Conservation (phyloP, 2,888 invertebrate genomes). For the Gymnocheta viridis region DNA sequence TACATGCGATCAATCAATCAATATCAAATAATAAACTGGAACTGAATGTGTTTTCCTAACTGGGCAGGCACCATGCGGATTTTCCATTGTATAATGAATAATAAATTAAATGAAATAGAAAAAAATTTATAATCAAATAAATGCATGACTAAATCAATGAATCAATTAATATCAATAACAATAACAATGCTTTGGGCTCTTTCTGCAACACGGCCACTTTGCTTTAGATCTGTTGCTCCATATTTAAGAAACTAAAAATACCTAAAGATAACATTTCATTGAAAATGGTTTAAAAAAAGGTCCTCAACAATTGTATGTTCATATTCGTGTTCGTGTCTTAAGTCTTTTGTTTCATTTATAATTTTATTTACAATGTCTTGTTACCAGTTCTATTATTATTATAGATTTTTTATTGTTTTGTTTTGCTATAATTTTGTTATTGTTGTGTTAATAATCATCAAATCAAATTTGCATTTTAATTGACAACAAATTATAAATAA, state of each 20-base stretch:
- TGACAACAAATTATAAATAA: slow-evolving; percentile 68
- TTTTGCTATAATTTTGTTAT: slow-evolving; percentile 13
- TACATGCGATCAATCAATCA: slow-evolving; percentile 44
- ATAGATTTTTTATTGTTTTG: neutral
- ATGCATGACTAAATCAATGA: slow-evolving; percentile 63
- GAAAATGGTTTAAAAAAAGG: slow-evolving; percentile 11
- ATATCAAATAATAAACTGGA: slow-evolving; percentile 26
- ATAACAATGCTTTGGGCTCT: slow-evolving; percentile 46
- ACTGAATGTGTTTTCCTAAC: slow-evolving; percentile 29
- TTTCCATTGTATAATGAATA: slow-evolving; percentile 32
- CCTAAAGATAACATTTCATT: slow-evolving; percentile 33
- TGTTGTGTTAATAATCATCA: slow-evolving; percentile 58
- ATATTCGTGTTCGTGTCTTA: slow-evolving; percentile 52
- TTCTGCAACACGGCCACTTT: neutral
- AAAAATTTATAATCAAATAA: slow-evolving; percentile 34
- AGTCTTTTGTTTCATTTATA: slow-evolving; percentile 51
- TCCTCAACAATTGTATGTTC: neutral
- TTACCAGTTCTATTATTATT: slow-evolving; percentile 33
- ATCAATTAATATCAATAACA: slow-evolving; percentile 60
- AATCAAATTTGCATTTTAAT: slow-evolving; percentile 69
- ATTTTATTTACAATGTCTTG: slow-evolving; percentile 29
- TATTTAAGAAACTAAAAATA: slow-evolving; percentile 9
- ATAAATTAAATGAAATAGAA: neutral
- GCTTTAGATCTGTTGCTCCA: slow-evolving; percentile 4
- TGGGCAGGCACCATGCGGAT: slow-evolving; percentile 47